phyloP scores from a whole-genome alignment of 2,797 vertebrate genomes.

The Dendrocincla fuliginosa region DNA sequence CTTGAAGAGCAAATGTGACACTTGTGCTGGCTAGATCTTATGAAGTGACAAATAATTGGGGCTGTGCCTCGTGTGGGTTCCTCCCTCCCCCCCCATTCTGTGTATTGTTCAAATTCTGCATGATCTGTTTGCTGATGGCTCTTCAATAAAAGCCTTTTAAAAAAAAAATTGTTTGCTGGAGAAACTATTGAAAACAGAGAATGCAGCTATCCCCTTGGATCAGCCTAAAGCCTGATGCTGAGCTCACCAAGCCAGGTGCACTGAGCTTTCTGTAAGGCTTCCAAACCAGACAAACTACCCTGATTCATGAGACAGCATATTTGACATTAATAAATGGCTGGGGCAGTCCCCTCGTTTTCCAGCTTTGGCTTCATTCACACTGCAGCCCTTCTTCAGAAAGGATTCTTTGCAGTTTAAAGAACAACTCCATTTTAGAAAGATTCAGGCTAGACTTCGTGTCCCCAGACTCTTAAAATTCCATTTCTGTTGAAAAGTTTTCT shows the following conservation, averaged over 20 bases:
- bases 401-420: constrained; percentile 37
- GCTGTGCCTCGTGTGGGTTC: constrained; percentile 49
- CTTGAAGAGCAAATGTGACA: constrained; percentile 42
- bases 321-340: constrained; percentile 76
- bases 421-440: constrained; percentile 48
- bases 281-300: constrained; percentile 64
- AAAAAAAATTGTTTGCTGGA: constrained; percentile 42
- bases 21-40: constrained; percentile 31
- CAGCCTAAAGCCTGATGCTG: constrained; percentile 20
- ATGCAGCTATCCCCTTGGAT: constrained; percentile 21
- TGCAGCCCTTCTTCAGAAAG: constrained; percentile 70
- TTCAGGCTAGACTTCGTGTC: not conserved
- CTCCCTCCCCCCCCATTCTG: not conserved
- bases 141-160: constrained; percentile 51
- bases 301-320: constrained; percentile 70
- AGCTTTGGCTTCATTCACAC: constrained; percentile 72
- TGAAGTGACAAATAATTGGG: constrained; percentile 62
- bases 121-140: constrained; percentile 39
- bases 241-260: constrained; percentile 69
- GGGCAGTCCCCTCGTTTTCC: constrained; percentile 60
- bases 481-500: constrained; percentile 9
- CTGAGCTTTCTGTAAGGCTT: constrained; percentile 64
- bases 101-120: constrained; percentile 61
- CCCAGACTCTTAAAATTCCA: not conserved
- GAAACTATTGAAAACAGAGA: constrained; percentile 41